Evolutionary conservation across 2,113 vertebrate genomes (phyloP).

Genomic region (Semicossyphus pulcher): DNA sequence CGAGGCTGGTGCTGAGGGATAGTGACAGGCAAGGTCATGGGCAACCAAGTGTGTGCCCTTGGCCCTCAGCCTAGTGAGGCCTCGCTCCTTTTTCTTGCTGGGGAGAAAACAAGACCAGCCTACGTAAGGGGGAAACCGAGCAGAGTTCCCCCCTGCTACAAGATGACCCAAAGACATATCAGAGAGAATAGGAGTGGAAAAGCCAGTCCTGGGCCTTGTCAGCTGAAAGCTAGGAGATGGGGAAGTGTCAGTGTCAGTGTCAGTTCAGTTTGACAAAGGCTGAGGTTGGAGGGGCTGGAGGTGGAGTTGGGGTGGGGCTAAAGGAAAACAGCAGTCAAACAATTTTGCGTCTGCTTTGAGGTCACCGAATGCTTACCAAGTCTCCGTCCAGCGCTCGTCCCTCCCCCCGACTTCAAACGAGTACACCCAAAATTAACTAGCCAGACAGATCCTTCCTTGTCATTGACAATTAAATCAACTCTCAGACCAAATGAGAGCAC

Average conservation of each 20-base stretch:
- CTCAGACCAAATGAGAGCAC: slow-evolving; percentile 62
- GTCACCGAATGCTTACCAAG: slow-evolving; percentile 56
- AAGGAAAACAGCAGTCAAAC: slow-evolving; percentile 61
- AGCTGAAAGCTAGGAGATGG: slow-evolving; percentile 75
- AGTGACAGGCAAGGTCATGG: slow-evolving; percentile 83
- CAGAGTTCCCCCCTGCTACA: slow-evolving; percentile 37
- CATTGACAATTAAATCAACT: slow-evolving; percentile 75
- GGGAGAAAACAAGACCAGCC: slow-evolving; percentile 62
- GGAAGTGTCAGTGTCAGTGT: slow-evolving; percentile 79
- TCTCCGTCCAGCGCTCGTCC: slow-evolving; percentile 7
- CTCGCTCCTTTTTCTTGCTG: slow-evolving; percentile 49
- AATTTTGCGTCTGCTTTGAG: slow-evolving; percentile 68
- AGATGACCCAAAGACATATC: slow-evolving; percentile 83
- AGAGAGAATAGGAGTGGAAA: slow-evolving; percentile 74
- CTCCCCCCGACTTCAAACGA: slow-evolving; percentile 52
- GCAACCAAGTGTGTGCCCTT: slow-evolving; percentile 79
- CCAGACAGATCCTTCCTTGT: slow-evolving; percentile 70
- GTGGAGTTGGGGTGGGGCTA: slow-evolving; percentile 38
- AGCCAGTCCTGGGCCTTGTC: slow-evolving; percentile 77
- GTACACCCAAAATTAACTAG: slow-evolving; percentile 71
- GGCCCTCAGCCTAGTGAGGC: slow-evolving; percentile 73
- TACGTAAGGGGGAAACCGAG: slow-evolving; percentile 54
- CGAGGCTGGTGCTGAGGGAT: slow-evolving; percentile 70
- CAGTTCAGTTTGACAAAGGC: slow-evolving; percentile 73
- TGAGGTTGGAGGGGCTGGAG: slow-evolving; percentile 63